Percentiles rank a stretch among this genome's conserved stretches.
phyloP scores from a whole-genome alignment of 2,888 invertebrate species.

The Cepaea hortensis region DNA sequence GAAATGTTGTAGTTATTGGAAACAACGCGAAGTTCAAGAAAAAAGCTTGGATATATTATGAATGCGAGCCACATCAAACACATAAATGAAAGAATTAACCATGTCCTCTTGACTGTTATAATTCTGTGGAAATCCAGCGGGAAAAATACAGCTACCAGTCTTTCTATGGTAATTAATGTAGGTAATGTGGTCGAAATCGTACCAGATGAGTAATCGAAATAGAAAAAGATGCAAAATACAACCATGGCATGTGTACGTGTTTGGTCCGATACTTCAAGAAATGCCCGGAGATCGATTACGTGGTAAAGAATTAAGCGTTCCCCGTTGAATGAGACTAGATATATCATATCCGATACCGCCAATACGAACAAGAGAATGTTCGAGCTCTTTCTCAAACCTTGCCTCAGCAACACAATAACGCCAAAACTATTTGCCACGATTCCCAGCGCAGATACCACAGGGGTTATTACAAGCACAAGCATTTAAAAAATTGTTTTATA shows the following conservation, averaged over 20 bases:
- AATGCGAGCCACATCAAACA: not conserved
- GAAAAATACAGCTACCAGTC: slow-evolving; percentile 15
- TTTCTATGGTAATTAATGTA: slow-evolving; percentile 20
- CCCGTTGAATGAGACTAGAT: slow-evolving; percentile 8
- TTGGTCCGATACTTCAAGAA: not conserved
- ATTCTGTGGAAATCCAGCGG: slow-evolving; percentile 2
- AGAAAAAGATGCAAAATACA: not conserved
- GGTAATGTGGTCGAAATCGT: slow-evolving; percentile 4
- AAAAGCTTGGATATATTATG: slow-evolving; percentile 8
- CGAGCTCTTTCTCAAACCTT: slow-evolving; percentile 20
- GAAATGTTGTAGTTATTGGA: not conserved
- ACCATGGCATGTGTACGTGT: not conserved
- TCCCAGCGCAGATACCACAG: not conserved
- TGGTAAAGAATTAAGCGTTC: slow-evolving; percentile 14
- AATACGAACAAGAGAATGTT: slow-evolving; percentile 14
- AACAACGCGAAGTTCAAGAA: not conserved
- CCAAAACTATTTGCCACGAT: slow-evolving; percentile 27
- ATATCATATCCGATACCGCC: slow-evolving; percentile 28
- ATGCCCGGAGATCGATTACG: not conserved
- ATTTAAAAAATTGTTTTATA: not conserved
- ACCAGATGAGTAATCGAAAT: not conserved
- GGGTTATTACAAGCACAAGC: slow-evolving; percentile 21
- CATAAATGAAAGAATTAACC: not conserved
- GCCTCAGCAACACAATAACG: not conserved
- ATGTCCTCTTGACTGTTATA: slow-evolving; percentile 17